Percentiles rank a stretch among this genome's conserved stretches.
These are phyloP conservation scores for Sterna hirundo DNA, from an alignment of 2,113 vertebrate species.

Conservation along the genomic window DNA sequence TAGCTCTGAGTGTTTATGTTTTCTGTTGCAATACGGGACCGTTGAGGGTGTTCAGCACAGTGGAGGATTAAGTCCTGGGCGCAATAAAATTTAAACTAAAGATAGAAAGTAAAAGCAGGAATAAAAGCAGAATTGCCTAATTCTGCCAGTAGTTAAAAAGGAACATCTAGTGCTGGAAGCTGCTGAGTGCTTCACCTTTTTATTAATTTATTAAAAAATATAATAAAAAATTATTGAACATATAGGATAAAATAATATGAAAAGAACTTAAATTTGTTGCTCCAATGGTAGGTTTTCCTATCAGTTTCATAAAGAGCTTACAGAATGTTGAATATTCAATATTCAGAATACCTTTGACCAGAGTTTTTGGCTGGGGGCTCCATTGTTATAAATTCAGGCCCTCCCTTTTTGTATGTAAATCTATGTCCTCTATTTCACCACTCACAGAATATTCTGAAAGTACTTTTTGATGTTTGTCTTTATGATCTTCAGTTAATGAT, in stretches of 20 bases:
- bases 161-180: background rate
- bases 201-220: background rate
- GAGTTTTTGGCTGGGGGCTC: background rate
- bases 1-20: background rate
- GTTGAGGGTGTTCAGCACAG: background rate
- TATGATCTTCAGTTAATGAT: background rate
- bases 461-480: background rate
- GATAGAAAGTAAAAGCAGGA: background rate
- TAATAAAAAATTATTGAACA: background rate
- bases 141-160: background rate
- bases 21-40: background rate
- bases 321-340: background rate
- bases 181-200: background rate
- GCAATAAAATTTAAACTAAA: constrained; percentile 6
- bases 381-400: background rate
- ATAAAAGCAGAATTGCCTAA: background rate
- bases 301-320: background rate
- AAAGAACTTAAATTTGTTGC: background rate
- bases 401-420: background rate
- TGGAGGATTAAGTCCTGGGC: background rate
- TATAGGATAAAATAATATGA: background rate
- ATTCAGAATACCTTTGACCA: background rate
- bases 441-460: background rate
- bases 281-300: background rate
- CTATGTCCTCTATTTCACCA: background rate